These are phyloP conservation scores for Disparrhopalites patrizii DNA, from an alignment of 2,888 invertebrate genomes.

Conservation along the genomic window DNA sequence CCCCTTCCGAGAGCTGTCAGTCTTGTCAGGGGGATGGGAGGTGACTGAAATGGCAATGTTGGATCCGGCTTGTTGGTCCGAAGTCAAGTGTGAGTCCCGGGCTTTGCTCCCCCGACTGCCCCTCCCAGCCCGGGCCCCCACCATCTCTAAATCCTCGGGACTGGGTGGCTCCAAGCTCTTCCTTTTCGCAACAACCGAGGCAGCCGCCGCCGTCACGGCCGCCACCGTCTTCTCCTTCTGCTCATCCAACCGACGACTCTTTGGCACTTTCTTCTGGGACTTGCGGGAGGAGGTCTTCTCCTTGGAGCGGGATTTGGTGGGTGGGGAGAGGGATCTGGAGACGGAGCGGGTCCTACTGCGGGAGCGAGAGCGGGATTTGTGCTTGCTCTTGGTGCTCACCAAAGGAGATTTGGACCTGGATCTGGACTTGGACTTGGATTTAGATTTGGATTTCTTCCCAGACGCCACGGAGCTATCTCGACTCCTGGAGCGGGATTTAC, in stretches of 20 bases:
- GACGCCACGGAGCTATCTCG: conserved; percentile 18
- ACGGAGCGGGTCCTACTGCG: conserved; percentile 21
- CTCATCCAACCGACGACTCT: conserved; percentile 15
- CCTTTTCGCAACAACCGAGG: conserved; percentile 21
- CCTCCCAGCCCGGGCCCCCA: background rate
- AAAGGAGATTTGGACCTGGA: conserved; percentile 34
- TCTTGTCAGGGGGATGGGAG: conserved; percentile 11
- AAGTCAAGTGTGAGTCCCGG: background rate
- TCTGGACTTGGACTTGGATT: conserved; percentile 37
- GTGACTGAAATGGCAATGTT: conserved; percentile 20
- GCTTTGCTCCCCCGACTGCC: background rate
- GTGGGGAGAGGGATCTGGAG: conserved; percentile 25
- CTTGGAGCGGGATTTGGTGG: conserved; percentile 17
- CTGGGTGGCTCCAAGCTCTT: background rate
- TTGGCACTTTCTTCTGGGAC: conserved; percentile 29
- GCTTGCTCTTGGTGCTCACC: conserved; percentile 7
- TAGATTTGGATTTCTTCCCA: conserved; percentile 21
- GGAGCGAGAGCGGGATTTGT: conserved; percentile 23
- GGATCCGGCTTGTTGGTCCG: conserved; percentile 5
- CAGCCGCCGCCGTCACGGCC: conserved; percentile 22
- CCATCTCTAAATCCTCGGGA: too few relatives aligned
- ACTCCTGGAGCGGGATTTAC: conserved; percentile 20
- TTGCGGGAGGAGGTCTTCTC: background rate
- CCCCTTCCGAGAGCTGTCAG: background rate
- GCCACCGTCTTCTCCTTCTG: conserved; percentile 27